phyloP scores from a whole-genome alignment of 2,888 invertebrate species.

The Drosophila meridiana region DNA sequence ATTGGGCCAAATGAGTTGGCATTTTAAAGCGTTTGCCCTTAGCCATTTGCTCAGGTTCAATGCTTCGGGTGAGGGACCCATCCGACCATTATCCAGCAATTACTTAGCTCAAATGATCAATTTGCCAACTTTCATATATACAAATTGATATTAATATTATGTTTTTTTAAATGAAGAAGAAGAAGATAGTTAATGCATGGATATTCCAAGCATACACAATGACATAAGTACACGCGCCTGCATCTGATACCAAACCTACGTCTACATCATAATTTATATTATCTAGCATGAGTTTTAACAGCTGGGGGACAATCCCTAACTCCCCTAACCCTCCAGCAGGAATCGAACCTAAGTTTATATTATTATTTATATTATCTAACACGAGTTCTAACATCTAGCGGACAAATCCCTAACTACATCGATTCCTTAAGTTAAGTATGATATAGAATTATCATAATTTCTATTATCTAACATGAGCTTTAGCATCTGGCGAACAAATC shows the following conservation, averaged over 20 bases:
- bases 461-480: neutral
- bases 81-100: neutral
- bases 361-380: neutral
- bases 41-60: slow-evolving; percentile 31
- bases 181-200: neutral
- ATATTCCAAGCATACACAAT: too few relatives aligned
- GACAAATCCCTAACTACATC: too few relatives aligned
- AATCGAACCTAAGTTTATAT: neutral
- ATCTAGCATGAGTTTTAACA: too few relatives aligned
- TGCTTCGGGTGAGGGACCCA: slow-evolving; percentile 36
- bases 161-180: neutral
- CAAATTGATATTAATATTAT: slow-evolving; percentile 2
- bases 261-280: too few relatives aligned
- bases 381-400: too few relatives aligned
- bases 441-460: neutral
- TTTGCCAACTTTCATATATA: slow-evolving; percentile 2
- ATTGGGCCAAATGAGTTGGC: slow-evolving; percentile 38
- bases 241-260: too few relatives aligned
- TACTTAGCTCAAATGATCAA: slow-evolving; percentile 1
- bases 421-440: too few relatives aligned
- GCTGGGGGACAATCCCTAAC: too few relatives aligned
- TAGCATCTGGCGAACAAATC: neutral
- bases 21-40: slow-evolving; percentile 42
- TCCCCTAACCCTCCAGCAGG: neutral
- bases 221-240: too few relatives aligned